phyloP scores from a whole-genome alignment of 2,113 vertebrate species.

The Corvus moneduloides region DNA sequence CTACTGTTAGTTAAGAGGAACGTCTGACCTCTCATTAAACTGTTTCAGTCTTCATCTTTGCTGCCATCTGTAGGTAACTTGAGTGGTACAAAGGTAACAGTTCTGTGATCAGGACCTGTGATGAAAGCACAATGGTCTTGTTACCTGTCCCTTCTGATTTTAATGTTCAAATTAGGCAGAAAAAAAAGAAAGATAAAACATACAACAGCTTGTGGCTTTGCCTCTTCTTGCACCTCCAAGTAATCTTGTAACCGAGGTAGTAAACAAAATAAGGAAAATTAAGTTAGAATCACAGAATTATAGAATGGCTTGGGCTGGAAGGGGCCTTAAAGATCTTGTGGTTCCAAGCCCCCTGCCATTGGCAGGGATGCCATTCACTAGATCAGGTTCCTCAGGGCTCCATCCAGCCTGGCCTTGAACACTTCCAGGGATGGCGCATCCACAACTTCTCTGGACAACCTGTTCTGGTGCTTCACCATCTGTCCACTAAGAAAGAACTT shows the following conservation, averaged over 20 bases:
- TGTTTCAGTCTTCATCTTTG: conserved; percentile 26
- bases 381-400: not conserved
- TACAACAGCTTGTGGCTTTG: not conserved
- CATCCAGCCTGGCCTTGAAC: not conserved
- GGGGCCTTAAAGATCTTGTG: not conserved
- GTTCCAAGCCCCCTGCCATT: not conserved
- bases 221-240: not conserved
- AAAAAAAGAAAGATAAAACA: not conserved
- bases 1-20: not conserved
- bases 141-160: not conserved
- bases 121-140: not conserved
- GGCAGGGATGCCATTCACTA: not conserved
- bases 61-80: conserved; percentile 48
- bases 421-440: not conserved
- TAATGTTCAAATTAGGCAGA: not conserved
- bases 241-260: not conserved
- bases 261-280: not conserved
- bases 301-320: not conserved
- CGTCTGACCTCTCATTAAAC: not conserved
- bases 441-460: not conserved
- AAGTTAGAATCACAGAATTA: not conserved
- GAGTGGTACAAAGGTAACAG: not conserved
- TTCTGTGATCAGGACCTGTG: not conserved
- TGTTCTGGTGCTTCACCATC: not conserved
- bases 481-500: not conserved